A percentile compares a stretch with the other conserved stretches of the same genome.
Conservation (phyloP, 2,888 invertebrate species). For the Hydraecia micacea region DNA sequence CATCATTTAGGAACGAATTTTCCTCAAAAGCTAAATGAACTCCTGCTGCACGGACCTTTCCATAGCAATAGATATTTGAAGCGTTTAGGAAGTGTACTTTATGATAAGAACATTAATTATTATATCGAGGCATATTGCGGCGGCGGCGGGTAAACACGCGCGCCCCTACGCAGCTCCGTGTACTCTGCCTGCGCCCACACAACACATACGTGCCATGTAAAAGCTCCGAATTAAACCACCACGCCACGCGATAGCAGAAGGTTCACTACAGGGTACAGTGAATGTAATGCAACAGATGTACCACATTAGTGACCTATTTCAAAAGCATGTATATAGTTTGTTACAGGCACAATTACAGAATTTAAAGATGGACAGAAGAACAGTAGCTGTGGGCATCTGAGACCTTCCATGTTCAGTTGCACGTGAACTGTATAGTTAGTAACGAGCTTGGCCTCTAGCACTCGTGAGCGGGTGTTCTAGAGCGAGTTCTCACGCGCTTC, state of each 20-base stretch:
- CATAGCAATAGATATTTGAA: conserved; percentile 13
- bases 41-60: not conserved
- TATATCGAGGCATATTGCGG: conserved; percentile 48
- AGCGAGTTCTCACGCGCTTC: not conserved
- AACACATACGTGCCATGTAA: conserved; percentile 29
- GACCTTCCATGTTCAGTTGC: not conserved
- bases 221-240: conserved; percentile 23
- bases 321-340: not conserved
- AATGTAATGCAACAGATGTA: not conserved
- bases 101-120: conserved; percentile 60
- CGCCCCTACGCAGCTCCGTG: conserved; percentile 33
- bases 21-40: conserved; percentile 18
- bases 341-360: not conserved
- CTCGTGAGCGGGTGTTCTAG: not conserved
- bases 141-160: conserved; percentile 55
- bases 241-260: conserved; percentile 27
- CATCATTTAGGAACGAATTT: not conserved
- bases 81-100: conserved; percentile 48
- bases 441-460: not conserved
- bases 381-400: too few relatives aligned
- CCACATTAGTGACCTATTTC: not conserved
- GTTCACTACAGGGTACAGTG: not conserved
- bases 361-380: not conserved
- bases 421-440: not conserved
- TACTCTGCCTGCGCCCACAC: conserved; percentile 27